These are phyloP conservation scores for Probaryconus sp. DNA, from an alignment of 1,140 invertebrate species.

Conservation along the genomic window DNA sequence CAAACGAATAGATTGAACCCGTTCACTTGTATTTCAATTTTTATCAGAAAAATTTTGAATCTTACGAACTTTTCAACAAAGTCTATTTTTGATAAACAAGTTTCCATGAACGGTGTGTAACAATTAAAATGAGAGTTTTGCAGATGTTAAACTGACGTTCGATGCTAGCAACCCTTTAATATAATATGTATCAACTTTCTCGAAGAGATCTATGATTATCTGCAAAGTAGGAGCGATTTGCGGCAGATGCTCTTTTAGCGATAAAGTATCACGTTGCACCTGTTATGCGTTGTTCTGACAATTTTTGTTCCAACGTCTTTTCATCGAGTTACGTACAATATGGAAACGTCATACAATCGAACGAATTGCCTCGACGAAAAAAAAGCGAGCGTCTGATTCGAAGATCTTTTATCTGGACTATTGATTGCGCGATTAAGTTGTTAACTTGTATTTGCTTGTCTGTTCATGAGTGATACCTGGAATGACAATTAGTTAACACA, in stretches of 20 bases:
- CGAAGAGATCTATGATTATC: constrained; percentile 54
- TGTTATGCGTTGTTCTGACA: constrained; percentile 41
- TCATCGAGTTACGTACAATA: constrained; percentile 29
- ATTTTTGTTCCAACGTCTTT: constrained; percentile 31
- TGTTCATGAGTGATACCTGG: constrained; percentile 44
- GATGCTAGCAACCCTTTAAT: constrained; percentile 42
- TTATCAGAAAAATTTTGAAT: too few relatives aligned
- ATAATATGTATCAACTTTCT: constrained; percentile 41
- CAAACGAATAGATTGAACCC: too few relatives aligned
- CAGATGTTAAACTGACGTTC: constrained; percentile 38
- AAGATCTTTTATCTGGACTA: constrained; percentile 54
- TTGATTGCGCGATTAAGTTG: constrained; percentile 56
- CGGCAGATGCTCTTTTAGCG: constrained; percentile 55
- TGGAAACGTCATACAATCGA: constrained; percentile 33
- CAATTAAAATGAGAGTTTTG: constrained; percentile 14
- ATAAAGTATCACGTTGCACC: constrained; percentile 50
- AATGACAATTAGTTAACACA: constrained; percentile 59
- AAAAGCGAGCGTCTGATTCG: constrained; percentile 37
- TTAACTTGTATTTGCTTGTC: constrained; percentile 54
- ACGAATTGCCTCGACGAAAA: constrained; percentile 4
- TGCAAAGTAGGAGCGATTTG: constrained; percentile 39
- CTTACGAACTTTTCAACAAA: too few relatives aligned
- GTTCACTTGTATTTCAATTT: too few relatives aligned
- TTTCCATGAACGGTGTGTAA: too few relatives aligned
- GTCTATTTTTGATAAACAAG: too few relatives aligned